Percentiles rank a stretch among this genome's conserved stretches.
Evolutionary conservation across 37 sponge, comb jelly and placozoan species (phyloP).

Genomic region (Axinella damicornis): DNA sequence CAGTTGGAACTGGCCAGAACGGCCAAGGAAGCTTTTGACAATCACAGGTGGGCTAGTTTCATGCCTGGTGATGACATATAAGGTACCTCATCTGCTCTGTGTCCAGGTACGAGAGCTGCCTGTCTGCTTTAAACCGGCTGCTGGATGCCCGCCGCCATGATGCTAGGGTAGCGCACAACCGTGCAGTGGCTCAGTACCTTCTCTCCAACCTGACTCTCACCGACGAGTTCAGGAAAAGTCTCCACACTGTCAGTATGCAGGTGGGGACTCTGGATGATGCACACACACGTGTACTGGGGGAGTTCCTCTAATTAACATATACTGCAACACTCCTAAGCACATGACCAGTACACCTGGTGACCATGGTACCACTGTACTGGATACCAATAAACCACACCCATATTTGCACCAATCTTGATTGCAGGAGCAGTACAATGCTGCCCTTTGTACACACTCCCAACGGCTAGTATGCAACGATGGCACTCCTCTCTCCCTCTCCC

Average conservation of each 20-base stretch:
- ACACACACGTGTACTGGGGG: no score
- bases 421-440: no score
- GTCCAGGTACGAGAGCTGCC: conserved; percentile 81
- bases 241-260: conserved; percentile 71
- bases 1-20: conserved; percentile 58
- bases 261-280: background rate
- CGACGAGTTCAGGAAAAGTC: conserved; percentile 81
- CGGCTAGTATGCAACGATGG: no score
- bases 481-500: no score
- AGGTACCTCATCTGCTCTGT: background rate
- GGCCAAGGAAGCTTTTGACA: conserved; percentile 76
- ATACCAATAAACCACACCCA: no score
- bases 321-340: no score
- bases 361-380: no score
- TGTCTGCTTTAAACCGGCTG: conserved; percentile 78
- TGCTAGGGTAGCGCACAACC: conserved; percentile 82
- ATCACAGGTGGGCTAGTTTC: background rate
- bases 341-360: no score
- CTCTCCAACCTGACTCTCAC: conserved; percentile 89
- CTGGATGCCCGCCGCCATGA: conserved; percentile 74
- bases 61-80: background rate
- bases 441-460: no score
- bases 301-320: no score
- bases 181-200: conserved; percentile 84
- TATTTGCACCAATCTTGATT: no score